Base-by-base conservation (phyloP, 1,140 invertebrate species). In the Scaptomyza pallida region DNA sequence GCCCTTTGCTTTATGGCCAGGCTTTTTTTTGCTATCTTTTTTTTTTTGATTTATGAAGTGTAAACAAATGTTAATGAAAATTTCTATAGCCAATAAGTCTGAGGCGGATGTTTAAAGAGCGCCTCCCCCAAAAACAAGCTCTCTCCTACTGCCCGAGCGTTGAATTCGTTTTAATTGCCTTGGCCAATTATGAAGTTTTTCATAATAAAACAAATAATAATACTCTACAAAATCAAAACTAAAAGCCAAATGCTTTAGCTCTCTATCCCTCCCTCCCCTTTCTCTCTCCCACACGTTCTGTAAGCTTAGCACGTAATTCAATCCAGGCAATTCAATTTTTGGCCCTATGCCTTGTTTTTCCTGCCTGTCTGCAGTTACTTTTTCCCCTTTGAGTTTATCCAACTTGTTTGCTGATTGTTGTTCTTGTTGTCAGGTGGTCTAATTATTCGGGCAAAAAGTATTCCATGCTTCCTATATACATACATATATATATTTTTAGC, bases 151-250 rank as follows among this genome's bases (percentile, higher is more conserved):
- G 6, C 26, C 9, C 9, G 26, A 30, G 19, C 17, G 63, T 37
- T 72, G 56, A 72, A 72, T 61, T 59, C 41, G 26, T 64, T 64
- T 86, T 80, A 85, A 86, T 86, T 81, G 77, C 62, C 61, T 16
- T 43, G 48, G 55, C 70, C 80, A 86, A 86, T 88, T 88, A 86
- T 52, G 75, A 86, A 81, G 74, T 81, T 86, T 54, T 48, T 13
- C 19, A 30, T 55, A 5, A 55, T 54, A 52, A 60, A 54, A 48
- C 60, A 16, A 19, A 26, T 0, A 26, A 26, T 5, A 26, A 26
- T 21, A 4, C 23, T n/a, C n/a, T 21, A 12, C 23, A 51, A 40
- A 43, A 57, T 30, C 16, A 19, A 70, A 75, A 83, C 75, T 73
- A 65, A n/a, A n/a, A n/a, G 63, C 51, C 43, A 67, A 70, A 64